These are phyloP conservation scores for Apodemia zela DNA, from an alignment of 2,888 invertebrate species.

Conservation along the genomic window DNA sequence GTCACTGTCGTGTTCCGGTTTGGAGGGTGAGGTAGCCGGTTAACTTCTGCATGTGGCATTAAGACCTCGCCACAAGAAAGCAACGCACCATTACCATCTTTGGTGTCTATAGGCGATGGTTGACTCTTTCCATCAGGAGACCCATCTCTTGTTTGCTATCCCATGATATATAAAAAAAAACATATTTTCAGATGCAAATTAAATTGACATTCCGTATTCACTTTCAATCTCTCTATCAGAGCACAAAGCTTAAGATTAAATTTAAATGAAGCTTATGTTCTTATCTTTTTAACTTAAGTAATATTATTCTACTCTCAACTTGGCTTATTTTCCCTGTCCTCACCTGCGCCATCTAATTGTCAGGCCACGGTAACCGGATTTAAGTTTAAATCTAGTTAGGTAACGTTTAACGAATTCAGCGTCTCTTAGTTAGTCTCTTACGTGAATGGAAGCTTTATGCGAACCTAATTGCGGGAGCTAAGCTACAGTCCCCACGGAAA, in stretches of 20 bases:
- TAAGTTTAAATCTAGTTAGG: constrained; percentile 69
- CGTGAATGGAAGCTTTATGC: constrained; percentile 33
- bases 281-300: constrained; percentile 31
- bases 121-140: no score
- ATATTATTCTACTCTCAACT: constrained; percentile 30
- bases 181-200: neutral
- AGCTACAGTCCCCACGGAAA: constrained; percentile 13
- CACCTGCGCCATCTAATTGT: constrained; percentile 64
- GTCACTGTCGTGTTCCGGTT: no score
- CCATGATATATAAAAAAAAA: no score
- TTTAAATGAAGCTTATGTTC: neutral
- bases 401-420: constrained; percentile 66
- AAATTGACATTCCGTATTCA: neutral
- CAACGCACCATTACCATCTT: no score
- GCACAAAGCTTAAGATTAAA: neutral
- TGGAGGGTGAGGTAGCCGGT: no score
- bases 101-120: no score
- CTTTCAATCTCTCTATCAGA: neutral
- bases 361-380: constrained; percentile 61
- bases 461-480: constrained; percentile 22
- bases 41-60: no score
- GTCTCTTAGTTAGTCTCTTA: constrained; percentile 54
- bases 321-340: constrained; percentile 51
- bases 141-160: no score
- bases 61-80: no score